Base-by-base conservation (phyloP, 2,113 vertebrate species). In the Percopsis transmontana region DNA sequence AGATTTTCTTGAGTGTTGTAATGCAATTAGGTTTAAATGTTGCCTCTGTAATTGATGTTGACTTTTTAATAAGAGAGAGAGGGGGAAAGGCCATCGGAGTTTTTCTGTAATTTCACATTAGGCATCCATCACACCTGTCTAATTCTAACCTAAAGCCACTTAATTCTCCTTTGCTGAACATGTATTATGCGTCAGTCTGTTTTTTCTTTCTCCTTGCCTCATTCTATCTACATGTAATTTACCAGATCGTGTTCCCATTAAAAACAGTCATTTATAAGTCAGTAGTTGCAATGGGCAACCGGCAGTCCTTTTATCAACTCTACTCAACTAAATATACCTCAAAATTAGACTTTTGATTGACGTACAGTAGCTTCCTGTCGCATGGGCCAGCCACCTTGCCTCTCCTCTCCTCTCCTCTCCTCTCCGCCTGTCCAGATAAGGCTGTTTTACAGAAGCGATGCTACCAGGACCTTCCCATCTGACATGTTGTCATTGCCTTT, bases 191-290 rank as follows among this genome's bases (percentile, higher is more conserved):
- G 61, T 72, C 57, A 33, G 47, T 23, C 1, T 23, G 18, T 52
- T 41, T 63, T 16, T 62, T 57, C 42, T 62, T 44, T n/a, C 58
- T 48, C 44, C 66, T 45, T 61, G 45, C 19, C 38, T 59, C 42
- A 7, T 55, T 58, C 11, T 57, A 42, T 68, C 40, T 55, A 8
- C n/a, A 55, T 8, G 2, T 23, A 55, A 75, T 74, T 72, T 66
- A 50, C 39, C 53, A 65, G 47, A 72, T 61, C 67, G 62, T 41
- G 63, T 58, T 23, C 20, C 66, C 42, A 71, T 82, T 78, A 70
- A 70, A 27, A 70, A 69, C 66, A 72, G 72, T 59, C 39, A 70
- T 77, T 82, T 70, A 44, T 73, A 61, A 79, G 67, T 62, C 63
- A 58, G 40, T 55, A 60, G 72, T 80, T 80, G 71, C 71, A 61